A percentile compares a stretch with the other conserved stretches of the same genome.
phyloP scores from a whole-genome alignment of 2,888 invertebrate species.

The Leptopilina myrica region DNA sequence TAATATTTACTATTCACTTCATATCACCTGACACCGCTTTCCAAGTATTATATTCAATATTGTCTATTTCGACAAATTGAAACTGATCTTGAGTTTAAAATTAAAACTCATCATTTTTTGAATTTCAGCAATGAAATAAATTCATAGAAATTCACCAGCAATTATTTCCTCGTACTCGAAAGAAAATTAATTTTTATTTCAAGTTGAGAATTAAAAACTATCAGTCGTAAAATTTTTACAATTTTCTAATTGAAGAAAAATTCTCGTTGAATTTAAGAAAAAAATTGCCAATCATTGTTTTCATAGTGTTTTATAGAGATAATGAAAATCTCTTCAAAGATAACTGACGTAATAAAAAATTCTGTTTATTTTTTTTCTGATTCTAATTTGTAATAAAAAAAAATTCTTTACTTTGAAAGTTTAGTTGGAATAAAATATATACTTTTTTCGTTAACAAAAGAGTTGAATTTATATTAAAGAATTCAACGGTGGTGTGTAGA shows the following conservation, averaged over 20 bases:
- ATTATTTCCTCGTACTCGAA: background rate
- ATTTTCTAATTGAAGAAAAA: background rate
- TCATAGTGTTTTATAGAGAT: background rate
- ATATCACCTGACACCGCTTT: slow-evolving; percentile 45
- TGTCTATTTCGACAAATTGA: slow-evolving; percentile 10
- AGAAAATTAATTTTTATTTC: no score
- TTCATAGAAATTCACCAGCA: background rate
- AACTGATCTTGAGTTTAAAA: slow-evolving; percentile 5
- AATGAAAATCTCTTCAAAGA: background rate
- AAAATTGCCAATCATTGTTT: background rate
- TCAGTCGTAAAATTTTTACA: background rate
- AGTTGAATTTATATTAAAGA: slow-evolving; percentile 2
- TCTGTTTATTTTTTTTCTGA: background rate
- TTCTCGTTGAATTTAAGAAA: background rate
- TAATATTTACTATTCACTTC: slow-evolving; percentile 44
- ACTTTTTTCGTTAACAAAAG: background rate
- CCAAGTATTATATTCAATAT: slow-evolving; percentile 42
- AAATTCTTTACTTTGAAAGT: no score
- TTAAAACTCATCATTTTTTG: background rate
- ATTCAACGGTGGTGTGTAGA: slow-evolving; percentile 8
- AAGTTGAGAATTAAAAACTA: no score
- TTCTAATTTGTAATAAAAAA: no score
- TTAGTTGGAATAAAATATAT: no score
- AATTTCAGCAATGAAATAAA: background rate
- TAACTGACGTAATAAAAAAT: background rate